Percentiles rank a stretch among this genome's conserved stretches.
phyloP scores from a whole-genome alignment of 2,113 vertebrate species.

The Crotalus horridus region DNA sequence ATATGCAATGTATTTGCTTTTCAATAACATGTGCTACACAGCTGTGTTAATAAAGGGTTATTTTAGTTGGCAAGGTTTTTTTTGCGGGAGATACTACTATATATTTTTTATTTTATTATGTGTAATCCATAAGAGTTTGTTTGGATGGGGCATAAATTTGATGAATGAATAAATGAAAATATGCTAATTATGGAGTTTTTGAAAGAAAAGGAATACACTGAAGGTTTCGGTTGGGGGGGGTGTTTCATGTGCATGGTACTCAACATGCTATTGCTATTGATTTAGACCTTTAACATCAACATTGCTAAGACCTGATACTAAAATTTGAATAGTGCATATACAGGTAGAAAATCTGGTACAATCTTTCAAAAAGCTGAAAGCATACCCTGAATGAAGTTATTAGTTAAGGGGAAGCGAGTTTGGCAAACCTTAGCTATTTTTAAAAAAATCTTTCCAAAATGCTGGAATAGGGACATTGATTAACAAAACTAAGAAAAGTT shows the following conservation, averaged over 20 bases:
- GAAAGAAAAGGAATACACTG: not conserved
- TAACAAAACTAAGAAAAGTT: not conserved
- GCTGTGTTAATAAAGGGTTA: not conserved
- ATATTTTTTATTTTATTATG: not conserved
- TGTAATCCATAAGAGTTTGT: not conserved
- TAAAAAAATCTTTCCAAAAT: not conserved
- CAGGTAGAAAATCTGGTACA: not conserved
- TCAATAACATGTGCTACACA: not conserved
- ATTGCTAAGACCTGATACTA: not conserved
- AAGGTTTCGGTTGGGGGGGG: not conserved
- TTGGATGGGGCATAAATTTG: not conserved
- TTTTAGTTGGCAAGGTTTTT: not conserved
- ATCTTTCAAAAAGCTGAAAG: not conserved
- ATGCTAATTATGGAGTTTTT: not conserved
- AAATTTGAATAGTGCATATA: not conserved
- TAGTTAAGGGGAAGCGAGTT: not conserved
- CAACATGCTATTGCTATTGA: not conserved
- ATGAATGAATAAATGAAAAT: not conserved
- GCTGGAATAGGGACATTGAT: not conserved
- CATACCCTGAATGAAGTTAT: not conserved
- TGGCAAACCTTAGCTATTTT: not conserved
- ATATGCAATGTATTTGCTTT: not conserved
- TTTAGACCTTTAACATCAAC: not conserved
- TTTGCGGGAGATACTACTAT: too few relatives aligned
- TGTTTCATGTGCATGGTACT: not conserved